These are phyloP conservation scores for Cataglyphis livida DNA, from an alignment of 2,888 invertebrate genomes.

Conservation along the genomic window DNA sequence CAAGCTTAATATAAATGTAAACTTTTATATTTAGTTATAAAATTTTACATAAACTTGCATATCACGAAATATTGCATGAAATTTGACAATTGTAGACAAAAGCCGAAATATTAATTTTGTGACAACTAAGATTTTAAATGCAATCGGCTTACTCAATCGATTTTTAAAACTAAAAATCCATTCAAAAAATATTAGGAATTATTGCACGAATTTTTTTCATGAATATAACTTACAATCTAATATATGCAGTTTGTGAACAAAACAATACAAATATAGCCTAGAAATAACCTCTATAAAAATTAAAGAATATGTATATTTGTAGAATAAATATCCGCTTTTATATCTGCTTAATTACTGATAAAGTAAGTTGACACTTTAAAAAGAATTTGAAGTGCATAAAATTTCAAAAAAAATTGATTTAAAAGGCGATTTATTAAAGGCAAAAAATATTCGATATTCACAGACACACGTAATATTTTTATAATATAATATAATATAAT, in stretches of 20 bases:
- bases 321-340: background rate
- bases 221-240: background rate
- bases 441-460: background rate
- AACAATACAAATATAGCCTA: background rate
- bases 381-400: background rate
- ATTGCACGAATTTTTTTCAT: background rate
- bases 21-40: conserved; percentile 10
- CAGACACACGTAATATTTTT: background rate
- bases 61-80: background rate
- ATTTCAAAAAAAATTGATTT: background rate
- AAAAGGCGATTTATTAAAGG: background rate
- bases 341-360: background rate
- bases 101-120: background rate
- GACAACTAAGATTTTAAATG: background rate
- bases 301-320: background rate
- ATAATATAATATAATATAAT: background rate
- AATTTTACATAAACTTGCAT: background rate
- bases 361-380: background rate
- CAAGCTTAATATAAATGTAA: background rate
- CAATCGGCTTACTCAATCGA: background rate
- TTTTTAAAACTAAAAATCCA: background rate
- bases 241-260: background rate
- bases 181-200: background rate
- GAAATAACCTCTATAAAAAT: background rate
- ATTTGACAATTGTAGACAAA: conserved; percentile 3